These are phyloP conservation scores for Pelmatolapia mariae DNA, from an alignment of 2,113 vertebrate genomes.

Conservation along the genomic window DNA sequence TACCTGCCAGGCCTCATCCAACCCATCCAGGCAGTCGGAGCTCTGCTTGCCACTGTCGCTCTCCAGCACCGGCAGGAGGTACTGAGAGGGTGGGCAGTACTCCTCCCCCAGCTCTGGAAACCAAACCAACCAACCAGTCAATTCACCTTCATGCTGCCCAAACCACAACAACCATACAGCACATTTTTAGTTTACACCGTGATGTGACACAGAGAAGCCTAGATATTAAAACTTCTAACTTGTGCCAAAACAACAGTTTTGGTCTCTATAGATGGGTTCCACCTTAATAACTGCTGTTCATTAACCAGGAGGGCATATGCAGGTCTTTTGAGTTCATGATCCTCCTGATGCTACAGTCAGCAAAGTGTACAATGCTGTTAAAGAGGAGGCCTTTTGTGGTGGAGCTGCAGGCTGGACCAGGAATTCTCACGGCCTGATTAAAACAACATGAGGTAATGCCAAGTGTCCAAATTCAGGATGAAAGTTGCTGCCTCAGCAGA, in stretches of 20 bases:
- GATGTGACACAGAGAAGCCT: not conserved
- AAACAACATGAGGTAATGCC: not conserved
- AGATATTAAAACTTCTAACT: not conserved
- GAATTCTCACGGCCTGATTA: not conserved
- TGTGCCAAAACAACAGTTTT: not conserved
- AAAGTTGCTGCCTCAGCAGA: not conserved
- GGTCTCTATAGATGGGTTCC: not conserved
- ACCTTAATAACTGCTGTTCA: not conserved
- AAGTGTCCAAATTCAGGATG: not conserved
- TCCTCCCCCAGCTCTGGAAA: conserved; percentile 78
- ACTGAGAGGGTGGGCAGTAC: conserved; percentile 87
- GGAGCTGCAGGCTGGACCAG: not conserved
- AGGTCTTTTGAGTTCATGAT: not conserved
- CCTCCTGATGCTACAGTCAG: not conserved
- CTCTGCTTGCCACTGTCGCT: conserved; percentile 52
- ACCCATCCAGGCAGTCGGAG: conserved; percentile 68
- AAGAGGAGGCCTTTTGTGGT: not conserved
- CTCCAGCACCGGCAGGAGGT: conserved; percentile 78
- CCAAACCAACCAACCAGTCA: not conserved
- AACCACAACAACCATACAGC: not conserved
- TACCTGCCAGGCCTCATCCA: conserved; percentile 83
- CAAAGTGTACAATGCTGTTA: not conserved
- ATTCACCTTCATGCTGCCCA: not conserved
- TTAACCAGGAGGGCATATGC: not conserved
- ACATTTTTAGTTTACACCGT: not conserved